A percentile compares a stretch with the other conserved stretches of the same genome.
These are phyloP conservation scores for Perca schrenkii DNA, from an alignment of 2,113 vertebrate genomes.

Conservation along the genomic window DNA sequence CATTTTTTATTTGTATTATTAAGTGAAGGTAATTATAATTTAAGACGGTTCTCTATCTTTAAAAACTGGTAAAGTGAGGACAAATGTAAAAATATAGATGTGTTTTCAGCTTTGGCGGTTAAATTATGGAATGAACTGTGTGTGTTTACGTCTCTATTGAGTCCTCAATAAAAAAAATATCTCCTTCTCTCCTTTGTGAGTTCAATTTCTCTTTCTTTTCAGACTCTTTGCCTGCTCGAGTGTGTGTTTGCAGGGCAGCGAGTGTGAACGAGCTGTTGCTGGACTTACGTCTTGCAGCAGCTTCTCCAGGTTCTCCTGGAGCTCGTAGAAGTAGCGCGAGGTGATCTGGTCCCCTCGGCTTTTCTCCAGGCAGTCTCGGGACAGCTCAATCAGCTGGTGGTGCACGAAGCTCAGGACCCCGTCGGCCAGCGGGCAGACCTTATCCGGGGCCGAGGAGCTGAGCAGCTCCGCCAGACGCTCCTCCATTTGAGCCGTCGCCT, in stretches of 20 bases:
- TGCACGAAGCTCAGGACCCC: slow-evolving; percentile 97
- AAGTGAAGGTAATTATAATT: too few relatives aligned
- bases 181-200: neutral
- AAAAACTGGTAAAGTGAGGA: too few relatives aligned
- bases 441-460: slow-evolving; percentile 89
- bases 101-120: too few relatives aligned
- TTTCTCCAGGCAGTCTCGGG: slow-evolving; percentile 96
- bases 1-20: too few relatives aligned
- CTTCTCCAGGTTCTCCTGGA: slow-evolving; percentile 98
- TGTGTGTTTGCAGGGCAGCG: neutral
- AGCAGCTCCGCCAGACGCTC: slow-evolving; percentile 94
- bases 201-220: too few relatives aligned
- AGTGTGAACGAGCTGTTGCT: neutral
- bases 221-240: too few relatives aligned
- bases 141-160: too few relatives aligned
- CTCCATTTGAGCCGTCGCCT: slow-evolving; percentile 99
- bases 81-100: too few relatives aligned
- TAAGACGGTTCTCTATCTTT: too few relatives aligned
- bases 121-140: too few relatives aligned
- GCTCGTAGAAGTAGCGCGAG: slow-evolving; percentile 97
- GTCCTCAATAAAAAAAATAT: neutral
- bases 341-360: slow-evolving; percentile 94
- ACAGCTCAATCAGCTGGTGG: slow-evolving; percentile 97
- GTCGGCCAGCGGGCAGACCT: slow-evolving; percentile 92
- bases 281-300: slow-evolving; percentile 96